Conservation (phyloP, 1,140 invertebrate genomes). For the Papilio helenus region DNA sequence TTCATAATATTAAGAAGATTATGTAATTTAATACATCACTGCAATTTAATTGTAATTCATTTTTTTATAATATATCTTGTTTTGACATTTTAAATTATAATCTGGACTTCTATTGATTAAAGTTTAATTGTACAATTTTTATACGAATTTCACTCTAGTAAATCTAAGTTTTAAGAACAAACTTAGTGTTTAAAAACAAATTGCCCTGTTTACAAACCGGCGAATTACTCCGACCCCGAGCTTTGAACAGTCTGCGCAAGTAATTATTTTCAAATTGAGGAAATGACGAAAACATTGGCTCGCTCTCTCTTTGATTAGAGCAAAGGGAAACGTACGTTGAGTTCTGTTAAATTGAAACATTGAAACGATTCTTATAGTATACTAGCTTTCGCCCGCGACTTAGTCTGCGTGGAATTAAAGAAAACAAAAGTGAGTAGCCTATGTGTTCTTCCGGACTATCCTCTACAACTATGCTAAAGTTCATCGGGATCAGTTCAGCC, state of each 20-base stretch:
- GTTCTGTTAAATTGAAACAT: background rate
- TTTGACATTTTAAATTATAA: no score
- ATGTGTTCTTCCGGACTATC: no score
- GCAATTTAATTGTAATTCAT: no score
- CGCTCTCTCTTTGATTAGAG: slow-evolving; percentile 27
- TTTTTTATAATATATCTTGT: no score
- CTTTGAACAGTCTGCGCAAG: background rate
- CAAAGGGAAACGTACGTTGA: background rate
- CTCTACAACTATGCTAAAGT: no score
- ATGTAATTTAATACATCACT: no score
- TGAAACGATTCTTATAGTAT: background rate
- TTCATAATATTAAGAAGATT: background rate
- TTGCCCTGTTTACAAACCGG: background rate
- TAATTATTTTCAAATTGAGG: slow-evolving; percentile 40
- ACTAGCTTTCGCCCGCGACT: no score
- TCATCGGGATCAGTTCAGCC: no score
- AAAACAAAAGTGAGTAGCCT: no score
- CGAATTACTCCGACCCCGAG: background rate
- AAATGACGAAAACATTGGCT: slow-evolving; percentile 29
- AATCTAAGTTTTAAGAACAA: background rate
- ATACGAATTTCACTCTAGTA: background rate
- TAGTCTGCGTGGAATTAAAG: no score
- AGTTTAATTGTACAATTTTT: background rate
- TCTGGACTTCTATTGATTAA: background rate
- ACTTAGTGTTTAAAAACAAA: background rate